Evolutionary conservation across 2,888 invertebrate species (phyloP), one percentile per base, ranked within the genome.

Genomic region (Temnothorax ravouxi): DNA sequence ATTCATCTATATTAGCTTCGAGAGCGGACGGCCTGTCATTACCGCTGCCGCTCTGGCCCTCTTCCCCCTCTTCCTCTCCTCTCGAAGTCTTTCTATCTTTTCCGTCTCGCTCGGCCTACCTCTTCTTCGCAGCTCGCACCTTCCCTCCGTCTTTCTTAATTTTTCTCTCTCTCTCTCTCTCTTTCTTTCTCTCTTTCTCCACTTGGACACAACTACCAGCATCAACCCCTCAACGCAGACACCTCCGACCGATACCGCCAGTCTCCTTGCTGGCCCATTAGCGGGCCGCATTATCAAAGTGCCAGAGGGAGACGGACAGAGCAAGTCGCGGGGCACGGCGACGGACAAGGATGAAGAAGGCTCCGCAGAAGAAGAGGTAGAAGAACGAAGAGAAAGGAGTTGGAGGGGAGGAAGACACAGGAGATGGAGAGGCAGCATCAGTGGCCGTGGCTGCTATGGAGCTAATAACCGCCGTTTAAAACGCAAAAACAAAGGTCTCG

Each of bases 1-100:
- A 95, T 94, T 95, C 94, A 94, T 95, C 94, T 95, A 94, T 94
- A 95, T 95, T 95, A 95, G 95, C 95, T 95, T 93, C 94, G 94
- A 94, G 93, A 95, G 94, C 94, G 93, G 93, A 94, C 94, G 94
- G 95, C 94, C 94, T 95, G 95, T 95, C 94, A 95, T 95, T 95
- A 95, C 93, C 94, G 94, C 92, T 92, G 93, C 94, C 94, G 93
- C 92, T 93, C 90, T 79, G 71, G 85, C 82, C 83, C 89, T 85
- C 85, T 88, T 87, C 86, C 85, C 77, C 82, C 87, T 72, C 77
- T 80, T 72, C 84, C 64, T 29, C 71, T 61, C 72, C 86, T 85
- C 85, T 72, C 21, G 1, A 72, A 72, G 79, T 80, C 72, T 72
- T 59, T 80, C 72, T 80, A 72, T 72, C 76, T 64, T 85, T 87